A percentile compares a stretch with the other conserved stretches of the same genome.
These are phyloP conservation scores for Apomyelois bistriatella DNA, from an alignment of 2,888 invertebrate genomes.

Conservation along the genomic window DNA sequence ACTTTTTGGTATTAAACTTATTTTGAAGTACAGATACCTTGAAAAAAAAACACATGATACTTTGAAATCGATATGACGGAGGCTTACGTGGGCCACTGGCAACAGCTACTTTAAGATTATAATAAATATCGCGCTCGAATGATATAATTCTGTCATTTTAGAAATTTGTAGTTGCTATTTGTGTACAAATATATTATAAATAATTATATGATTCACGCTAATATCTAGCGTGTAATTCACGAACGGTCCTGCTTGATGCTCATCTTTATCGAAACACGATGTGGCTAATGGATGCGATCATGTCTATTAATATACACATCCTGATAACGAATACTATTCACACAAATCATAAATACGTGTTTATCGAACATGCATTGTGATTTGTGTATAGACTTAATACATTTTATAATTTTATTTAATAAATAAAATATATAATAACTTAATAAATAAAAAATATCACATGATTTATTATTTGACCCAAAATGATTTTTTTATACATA, in stretches of 20 bases:
- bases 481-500: too few relatives aligned
- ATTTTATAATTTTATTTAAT: background rate
- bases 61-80: too few relatives aligned
- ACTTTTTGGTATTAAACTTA: too few relatives aligned
- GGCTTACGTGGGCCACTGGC: too few relatives aligned
- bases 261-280: slow-evolving; percentile 18
- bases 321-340: slow-evolving; percentile 6
- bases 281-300: slow-evolving; percentile 23
- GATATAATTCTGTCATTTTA: too few relatives aligned
- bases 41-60: background rate
- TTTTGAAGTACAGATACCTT: background rate
- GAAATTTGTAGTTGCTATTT: background rate
- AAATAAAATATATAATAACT: too few relatives aligned
- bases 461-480: too few relatives aligned
- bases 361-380: slow-evolving; percentile 14
- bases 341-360: background rate
- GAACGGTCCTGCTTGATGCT: background rate
- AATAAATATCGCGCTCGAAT: too few relatives aligned
- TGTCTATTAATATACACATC: slow-evolving; percentile 10
- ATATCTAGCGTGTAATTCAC: background rate
- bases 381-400: background rate
- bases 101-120: too few relatives aligned
- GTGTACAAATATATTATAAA: background rate
- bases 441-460: too few relatives aligned
- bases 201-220: background rate